These are phyloP conservation scores for Drosophila micromelanica DNA, from an alignment of 1,140 invertebrate species.

Conservation along the genomic window DNA sequence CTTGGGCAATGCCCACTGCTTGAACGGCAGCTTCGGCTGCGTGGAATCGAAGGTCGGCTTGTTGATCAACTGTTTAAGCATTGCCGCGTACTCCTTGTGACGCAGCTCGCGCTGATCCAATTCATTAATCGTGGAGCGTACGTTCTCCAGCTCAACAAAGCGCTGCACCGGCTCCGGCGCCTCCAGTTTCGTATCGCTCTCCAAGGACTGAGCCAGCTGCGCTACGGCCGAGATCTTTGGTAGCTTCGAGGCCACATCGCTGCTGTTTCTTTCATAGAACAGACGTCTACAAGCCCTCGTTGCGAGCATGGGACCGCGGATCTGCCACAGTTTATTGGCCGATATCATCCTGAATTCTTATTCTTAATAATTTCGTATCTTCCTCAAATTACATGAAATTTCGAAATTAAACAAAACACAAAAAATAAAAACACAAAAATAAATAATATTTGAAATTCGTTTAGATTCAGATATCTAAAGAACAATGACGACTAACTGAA, in stretches of 20 bases:
- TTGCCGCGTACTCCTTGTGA: constrained; percentile 6
- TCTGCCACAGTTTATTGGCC: background rate
- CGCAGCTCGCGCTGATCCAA: constrained; percentile 38
- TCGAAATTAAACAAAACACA: background rate
- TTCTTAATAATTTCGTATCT: background rate
- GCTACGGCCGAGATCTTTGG: constrained; percentile 32
- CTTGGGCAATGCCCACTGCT: background rate
- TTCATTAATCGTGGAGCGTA: constrained; percentile 30
- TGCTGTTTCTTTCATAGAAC: background rate
- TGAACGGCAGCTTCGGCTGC: background rate
- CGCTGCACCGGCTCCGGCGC: constrained; percentile 24
- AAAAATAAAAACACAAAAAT: background rate
- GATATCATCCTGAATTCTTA: background rate
- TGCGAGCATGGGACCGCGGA: background rate
- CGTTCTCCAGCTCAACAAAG: constrained; percentile 24
- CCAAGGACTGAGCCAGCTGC: background rate
- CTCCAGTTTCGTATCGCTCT: constrained; percentile 15
- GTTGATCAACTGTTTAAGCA: constrained; percentile 3
- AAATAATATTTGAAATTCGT: background rate
- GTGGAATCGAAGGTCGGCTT: background rate
- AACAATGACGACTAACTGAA: constrained; percentile 3
- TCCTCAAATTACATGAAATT: background rate
- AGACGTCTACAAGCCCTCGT: background rate
- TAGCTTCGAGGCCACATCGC: background rate
- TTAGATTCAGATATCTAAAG: background rate